Evolutionary conservation across 2,113 vertebrate genomes (phyloP).

Genomic region (Craseonycteris thonglongyai): DNA sequence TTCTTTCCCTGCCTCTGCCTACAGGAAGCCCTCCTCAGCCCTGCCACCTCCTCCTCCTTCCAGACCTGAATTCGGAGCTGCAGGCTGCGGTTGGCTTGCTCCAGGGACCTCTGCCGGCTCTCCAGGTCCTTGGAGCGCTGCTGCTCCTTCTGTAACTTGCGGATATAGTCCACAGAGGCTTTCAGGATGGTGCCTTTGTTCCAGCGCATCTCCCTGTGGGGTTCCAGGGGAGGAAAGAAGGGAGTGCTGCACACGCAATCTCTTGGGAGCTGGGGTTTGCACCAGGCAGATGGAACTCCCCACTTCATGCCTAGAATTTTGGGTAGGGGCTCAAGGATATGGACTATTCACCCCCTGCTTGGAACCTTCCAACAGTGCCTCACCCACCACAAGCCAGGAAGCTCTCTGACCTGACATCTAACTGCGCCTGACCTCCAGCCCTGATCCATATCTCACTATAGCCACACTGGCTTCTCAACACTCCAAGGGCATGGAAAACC

Average conservation of each 20-base stretch:
- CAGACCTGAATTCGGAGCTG: conserved; percentile 84
- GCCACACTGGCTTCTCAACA: not conserved
- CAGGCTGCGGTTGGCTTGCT: conserved; percentile 85
- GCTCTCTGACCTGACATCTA: not conserved
- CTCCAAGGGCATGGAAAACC: not conserved
- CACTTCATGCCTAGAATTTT: not conserved
- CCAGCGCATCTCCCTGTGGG: conserved; percentile 88
- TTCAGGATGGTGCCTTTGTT: conserved; percentile 95
- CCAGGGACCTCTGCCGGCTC: conserved; percentile 86
- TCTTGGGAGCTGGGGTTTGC: not conserved
- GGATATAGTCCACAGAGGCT: conserved; percentile 93
- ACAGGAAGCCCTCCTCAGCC: not conserved
- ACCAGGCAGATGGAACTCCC: not conserved
- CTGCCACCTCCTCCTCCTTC: not conserved
- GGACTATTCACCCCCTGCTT: not conserved
- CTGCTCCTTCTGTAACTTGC: conserved; percentile 91
- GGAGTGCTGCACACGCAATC: not conserved
- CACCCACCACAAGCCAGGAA: not conserved
- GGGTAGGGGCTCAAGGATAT: not conserved
- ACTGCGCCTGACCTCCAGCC: not conserved
- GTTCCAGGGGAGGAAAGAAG: not conserved
- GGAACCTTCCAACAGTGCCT: not conserved
- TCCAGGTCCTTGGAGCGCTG: conserved; percentile 87
- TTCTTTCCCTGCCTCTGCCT: not conserved
- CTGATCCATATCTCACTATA: not conserved